These are phyloP conservation scores for Molothrus ater DNA, from an alignment of 2,797 vertebrate species.

Conservation along the genomic window DNA sequence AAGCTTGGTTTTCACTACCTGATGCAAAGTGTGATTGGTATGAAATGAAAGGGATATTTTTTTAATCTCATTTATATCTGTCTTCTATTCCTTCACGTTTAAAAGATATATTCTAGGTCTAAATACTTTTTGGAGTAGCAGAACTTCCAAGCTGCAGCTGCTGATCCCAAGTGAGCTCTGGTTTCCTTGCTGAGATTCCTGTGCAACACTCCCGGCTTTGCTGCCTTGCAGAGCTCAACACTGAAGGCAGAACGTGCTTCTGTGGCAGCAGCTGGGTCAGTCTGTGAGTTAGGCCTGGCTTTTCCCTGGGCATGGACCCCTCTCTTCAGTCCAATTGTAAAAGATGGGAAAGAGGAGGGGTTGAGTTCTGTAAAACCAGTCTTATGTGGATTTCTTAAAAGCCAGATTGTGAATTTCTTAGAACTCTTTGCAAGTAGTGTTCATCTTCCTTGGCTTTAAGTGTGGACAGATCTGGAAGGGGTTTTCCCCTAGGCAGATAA, in stretches of 20 bases:
- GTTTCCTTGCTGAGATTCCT: neutral
- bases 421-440: neutral
- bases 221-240: neutral
- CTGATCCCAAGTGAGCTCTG: neutral
- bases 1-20: neutral
- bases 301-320: neutral
- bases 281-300: neutral
- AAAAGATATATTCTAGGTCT: neutral
- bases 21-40: neutral
- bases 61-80: neutral
- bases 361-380: neutral
- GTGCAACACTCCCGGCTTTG: neutral
- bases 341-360: neutral
- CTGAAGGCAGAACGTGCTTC: neutral
- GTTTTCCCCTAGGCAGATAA: neutral
- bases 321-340: neutral
- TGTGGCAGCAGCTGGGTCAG: neutral
- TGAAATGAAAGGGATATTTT: neutral
- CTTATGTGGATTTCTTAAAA: neutral
- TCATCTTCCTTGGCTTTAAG: neutral
- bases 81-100: neutral
- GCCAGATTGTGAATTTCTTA: neutral
- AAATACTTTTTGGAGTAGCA: neutral
- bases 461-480: neutral
- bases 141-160: neutral